Evolutionary conservation across 2,113 vertebrate genomes (phyloP), one percentile per base, ranked within the genome.

Genomic region (Chloropsis hardwickii): DNA sequence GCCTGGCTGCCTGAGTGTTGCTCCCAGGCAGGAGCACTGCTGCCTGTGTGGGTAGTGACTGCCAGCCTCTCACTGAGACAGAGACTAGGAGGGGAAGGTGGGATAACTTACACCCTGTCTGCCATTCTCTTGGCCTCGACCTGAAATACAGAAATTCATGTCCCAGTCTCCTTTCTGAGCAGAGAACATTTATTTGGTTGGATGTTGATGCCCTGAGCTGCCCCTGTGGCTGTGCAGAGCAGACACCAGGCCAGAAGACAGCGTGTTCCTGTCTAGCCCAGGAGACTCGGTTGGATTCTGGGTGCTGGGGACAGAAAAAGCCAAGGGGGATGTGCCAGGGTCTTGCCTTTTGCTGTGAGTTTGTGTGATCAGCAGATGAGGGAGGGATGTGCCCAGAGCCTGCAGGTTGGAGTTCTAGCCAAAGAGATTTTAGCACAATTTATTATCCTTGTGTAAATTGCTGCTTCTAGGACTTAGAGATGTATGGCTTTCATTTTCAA

Each of bases 241-340:
- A 74, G 29, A 45, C 22, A 14, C 6, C 37, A n/a, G 64, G 25
- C 13, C 37, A 67, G 62, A 12, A 31, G 18, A 5, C 10, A 24
- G 5, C 0, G 3, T 21, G 45, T 17, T 60, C 33, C n/a, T 28
- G 4, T 12, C 60, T 1, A 14, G 77, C 29, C 50, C 5, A 5
- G 40, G 14, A 14, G 14, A 14, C 25, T 47, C 51, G 35, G 6
- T 22, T 48, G 44, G 24, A 6, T 27, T 22, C 25, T 2, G 3
- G 22, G 2, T 40, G 28, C 54, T 81, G 50, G 48, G 69, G 18
- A n/a, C 60, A 69, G 27, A 57, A 71, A 37, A 17, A 35, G 57
- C 37, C 47, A 33, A 35, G 21, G 20, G 6, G 7, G 22, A 11
- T 2, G 24, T 10, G 4, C 19, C 6, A 5, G 25, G 28, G 4